phyloP scores from a whole-genome alignment of 2,113 vertebrate species.

The Microcebus jonahi region DNA sequence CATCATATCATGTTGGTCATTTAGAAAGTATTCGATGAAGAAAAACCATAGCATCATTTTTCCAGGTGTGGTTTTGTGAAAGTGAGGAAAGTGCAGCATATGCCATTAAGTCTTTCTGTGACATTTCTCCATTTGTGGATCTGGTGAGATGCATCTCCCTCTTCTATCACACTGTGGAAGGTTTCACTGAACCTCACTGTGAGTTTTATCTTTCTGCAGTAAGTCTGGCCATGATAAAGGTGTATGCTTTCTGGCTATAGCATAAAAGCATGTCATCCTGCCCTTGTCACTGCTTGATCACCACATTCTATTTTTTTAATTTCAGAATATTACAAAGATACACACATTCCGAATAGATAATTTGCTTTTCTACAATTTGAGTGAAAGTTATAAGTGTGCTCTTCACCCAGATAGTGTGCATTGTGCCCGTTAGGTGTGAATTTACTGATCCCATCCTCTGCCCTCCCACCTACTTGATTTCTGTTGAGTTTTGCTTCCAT shows the following conservation, averaged over 20 bases:
- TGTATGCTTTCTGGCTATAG: accelerated
- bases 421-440: too few relatives aligned
- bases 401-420: too few relatives aligned
- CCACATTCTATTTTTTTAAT: too few relatives aligned
- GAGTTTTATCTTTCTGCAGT: background rate
- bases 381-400: too few relatives aligned
- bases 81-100: accelerated
- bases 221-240: background rate
- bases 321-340: too few relatives aligned
- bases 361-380: too few relatives aligned
- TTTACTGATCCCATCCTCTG: too few relatives aligned
- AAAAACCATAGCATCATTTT: background rate
- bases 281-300: accelerated
- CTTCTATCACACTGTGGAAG: accelerated
- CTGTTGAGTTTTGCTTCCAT: too few relatives aligned
- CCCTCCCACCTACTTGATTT: too few relatives aligned
- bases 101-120: accelerated
- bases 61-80: background rate
- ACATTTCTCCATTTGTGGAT: accelerated
- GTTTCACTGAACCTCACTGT: background rate
- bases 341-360: accelerated
- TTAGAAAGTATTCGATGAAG: background rate
- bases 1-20: background rate
- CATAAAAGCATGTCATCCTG: accelerated
- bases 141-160: background rate